Conservation (phyloP, 2,797 vertebrate genomes). For the Sciurus vulgaris region DNA sequence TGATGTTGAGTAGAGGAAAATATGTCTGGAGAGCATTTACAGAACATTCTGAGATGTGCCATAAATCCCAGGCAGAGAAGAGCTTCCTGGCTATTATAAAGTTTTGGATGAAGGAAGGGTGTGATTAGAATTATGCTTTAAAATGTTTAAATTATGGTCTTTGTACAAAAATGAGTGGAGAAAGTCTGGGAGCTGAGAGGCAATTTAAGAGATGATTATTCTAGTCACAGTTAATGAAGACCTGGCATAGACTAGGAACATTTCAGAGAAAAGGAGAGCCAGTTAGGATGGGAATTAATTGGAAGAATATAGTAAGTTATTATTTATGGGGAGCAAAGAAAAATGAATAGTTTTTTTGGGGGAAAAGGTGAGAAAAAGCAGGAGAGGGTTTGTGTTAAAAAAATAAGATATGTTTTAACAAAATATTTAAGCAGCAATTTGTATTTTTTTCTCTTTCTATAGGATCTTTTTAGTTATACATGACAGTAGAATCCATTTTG, state of each 20-base stretch:
- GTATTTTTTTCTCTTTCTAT: background rate
- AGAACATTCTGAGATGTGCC: background rate
- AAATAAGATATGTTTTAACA: background rate
- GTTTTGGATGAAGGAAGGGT: background rate
- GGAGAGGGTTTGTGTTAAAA: background rate
- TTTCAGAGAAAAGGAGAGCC: background rate
- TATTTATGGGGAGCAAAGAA: background rate
- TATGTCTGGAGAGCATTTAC: background rate
- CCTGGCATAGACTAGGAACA: background rate
- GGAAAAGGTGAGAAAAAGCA: background rate
- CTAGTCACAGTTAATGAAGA: background rate
- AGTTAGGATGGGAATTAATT: background rate
- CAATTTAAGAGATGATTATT: background rate
- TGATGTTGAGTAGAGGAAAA: background rate
- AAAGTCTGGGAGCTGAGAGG: background rate
- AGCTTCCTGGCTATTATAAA: background rate
- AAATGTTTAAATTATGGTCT: background rate
- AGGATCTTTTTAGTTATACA: no score
- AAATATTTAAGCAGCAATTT: background rate
- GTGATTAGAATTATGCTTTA: background rate
- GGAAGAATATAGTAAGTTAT: background rate
- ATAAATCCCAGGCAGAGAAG: background rate
- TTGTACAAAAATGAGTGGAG: background rate
- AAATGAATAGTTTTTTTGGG: background rate
- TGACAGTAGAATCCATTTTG: no score